Percentiles rank a stretch among this genome's conserved stretches.
Conservation (phyloP, 2,888 invertebrate species). For the Heliothis peltigera region DNA sequence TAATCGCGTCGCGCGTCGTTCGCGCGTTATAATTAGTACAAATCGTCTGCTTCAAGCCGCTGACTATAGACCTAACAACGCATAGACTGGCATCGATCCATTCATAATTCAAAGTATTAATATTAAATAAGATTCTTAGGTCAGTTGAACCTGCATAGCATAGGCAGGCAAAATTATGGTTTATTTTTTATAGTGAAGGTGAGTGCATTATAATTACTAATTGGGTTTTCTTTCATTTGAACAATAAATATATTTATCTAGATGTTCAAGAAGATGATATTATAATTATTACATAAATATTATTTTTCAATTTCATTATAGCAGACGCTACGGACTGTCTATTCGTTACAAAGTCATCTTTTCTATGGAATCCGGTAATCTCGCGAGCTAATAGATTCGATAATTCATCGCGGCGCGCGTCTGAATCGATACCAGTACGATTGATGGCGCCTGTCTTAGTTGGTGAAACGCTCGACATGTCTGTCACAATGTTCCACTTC, state of each 20-base stretch:
- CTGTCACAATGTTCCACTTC: slow-evolving; percentile 62
- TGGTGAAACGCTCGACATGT: slow-evolving; percentile 63
- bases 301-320: not conserved
- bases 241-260: too few species aligned
- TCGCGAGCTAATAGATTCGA: slow-evolving; percentile 88
- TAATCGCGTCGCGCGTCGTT: slow-evolving; percentile 84
- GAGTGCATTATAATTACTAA: too few species aligned
- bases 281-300: too few species aligned
- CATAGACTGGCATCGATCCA: slow-evolving; percentile 67
- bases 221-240: too few species aligned
- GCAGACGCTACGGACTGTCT: slow-evolving; percentile 57
- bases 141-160: too few species aligned
- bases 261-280: too few species aligned
- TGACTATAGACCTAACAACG: slow-evolving; percentile 67
- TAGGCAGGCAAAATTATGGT: too few species aligned
- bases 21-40: slow-evolving; percentile 90
- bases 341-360: slow-evolving; percentile 55
- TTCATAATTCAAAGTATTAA: not conserved
- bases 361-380: slow-evolving; percentile 83
- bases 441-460: slow-evolving; percentile 76
- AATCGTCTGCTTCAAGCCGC: slow-evolving; percentile 80
- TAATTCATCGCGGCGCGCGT: slow-evolving; percentile 85
- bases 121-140: too few species aligned
- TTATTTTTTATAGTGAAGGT: too few species aligned
- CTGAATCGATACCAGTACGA: slow-evolving; percentile 82